These are phyloP conservation scores for Hybognathus amarus DNA, from an alignment of 2,797 vertebrate genomes.

Conservation along the genomic window DNA sequence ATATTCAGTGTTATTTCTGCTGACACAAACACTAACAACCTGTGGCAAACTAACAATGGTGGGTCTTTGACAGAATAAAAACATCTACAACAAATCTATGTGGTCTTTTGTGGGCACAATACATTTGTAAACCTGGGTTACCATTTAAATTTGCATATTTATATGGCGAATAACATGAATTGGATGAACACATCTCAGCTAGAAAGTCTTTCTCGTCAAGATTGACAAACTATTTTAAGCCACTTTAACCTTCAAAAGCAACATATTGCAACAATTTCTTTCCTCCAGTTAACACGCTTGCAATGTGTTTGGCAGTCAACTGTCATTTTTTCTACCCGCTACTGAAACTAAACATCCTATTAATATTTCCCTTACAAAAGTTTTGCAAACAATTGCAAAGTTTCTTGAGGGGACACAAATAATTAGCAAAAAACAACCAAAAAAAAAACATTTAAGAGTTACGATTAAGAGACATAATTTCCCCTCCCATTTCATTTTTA, in stretches of 20 bases:
- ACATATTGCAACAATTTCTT: background rate
- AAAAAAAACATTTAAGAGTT: too few relatives aligned
- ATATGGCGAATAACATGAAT: background rate
- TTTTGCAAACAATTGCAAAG: background rate
- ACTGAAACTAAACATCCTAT: background rate
- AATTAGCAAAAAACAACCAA: too few relatives aligned
- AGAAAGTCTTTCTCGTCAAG: background rate
- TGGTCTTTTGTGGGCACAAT: background rate
- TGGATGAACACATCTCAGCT: background rate
- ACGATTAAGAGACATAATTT: background rate
- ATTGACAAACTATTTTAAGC: background rate
- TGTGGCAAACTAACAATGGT: constrained; percentile 7
- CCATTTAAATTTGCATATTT: background rate
- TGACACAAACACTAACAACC: constrained; percentile 20
- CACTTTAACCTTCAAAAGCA: background rate
- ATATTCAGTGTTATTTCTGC: constrained; percentile 23
- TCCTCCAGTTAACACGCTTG: background rate
- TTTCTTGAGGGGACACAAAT: background rate
- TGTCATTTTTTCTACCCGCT: background rate
- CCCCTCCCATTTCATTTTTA: background rate
- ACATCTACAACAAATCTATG: constrained; percentile 11
- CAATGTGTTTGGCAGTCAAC: background rate
- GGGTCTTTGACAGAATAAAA: constrained; percentile 15
- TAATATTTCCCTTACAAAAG: background rate
- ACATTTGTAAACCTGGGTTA: constrained; percentile 11